Evolutionary conservation across 2,113 vertebrate genomes (phyloP).

Genomic region (Cinclus cinclus): DNA sequence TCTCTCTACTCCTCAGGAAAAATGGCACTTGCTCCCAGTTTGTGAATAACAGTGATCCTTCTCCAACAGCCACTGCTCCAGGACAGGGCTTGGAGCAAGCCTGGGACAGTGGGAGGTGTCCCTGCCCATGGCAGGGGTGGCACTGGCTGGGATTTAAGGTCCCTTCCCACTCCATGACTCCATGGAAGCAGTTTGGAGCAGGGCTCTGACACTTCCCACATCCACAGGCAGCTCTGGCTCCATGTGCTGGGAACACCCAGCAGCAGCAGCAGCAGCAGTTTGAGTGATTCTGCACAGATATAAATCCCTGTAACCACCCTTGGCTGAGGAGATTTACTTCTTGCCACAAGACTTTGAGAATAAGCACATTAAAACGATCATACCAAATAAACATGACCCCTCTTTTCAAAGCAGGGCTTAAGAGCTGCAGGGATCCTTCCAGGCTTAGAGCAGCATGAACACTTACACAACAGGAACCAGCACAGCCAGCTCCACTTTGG

Average conservation of each 20-base stretch:
- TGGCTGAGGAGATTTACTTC: conserved; percentile 40
- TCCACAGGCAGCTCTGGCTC: not conserved
- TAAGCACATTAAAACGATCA: conserved; percentile 55
- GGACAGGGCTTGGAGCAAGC: not conserved
- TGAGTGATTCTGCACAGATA: not conserved
- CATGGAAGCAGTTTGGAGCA: not conserved
- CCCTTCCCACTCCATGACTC: not conserved
- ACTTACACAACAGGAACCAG: not conserved
- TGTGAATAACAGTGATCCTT: not conserved
- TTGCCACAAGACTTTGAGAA: conserved; percentile 39
- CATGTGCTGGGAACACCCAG: not conserved
- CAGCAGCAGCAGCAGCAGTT: not conserved
- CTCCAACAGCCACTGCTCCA: not conserved
- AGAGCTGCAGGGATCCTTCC: not conserved
- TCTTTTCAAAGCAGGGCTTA: not conserved
- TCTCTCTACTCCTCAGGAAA: not conserved
- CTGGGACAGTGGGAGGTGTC: not conserved
- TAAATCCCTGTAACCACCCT: not conserved
- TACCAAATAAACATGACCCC: not conserved
- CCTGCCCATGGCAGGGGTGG: not conserved
- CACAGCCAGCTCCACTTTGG: not conserved
- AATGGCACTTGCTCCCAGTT: not conserved
- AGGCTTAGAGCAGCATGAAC: not conserved
- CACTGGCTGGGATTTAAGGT: not conserved
- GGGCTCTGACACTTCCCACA: not conserved